Evolutionary conservation across 2,888 invertebrate species (phyloP).

Genomic region (Miltochrista miniata): DNA sequence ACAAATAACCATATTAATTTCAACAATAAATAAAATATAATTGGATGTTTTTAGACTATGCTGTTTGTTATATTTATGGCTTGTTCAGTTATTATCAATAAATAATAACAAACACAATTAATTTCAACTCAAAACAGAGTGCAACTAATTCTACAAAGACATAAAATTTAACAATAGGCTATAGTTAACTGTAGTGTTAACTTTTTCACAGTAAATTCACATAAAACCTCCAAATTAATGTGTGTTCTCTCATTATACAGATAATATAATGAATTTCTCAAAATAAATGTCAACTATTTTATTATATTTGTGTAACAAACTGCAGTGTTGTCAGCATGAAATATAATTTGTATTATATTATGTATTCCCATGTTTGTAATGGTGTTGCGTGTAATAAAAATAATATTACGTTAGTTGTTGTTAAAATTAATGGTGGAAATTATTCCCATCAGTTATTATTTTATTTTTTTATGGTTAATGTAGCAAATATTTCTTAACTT

Average conservation of each 20-base stretch:
- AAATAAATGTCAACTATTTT: slow-evolving; percentile 32
- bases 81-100: background rate
- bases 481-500: too few species aligned
- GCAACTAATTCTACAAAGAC: slow-evolving; percentile 7
- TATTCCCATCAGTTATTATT: background rate
- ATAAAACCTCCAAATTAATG: slow-evolving; percentile 25
- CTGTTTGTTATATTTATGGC: background rate
- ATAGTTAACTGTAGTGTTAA: slow-evolving; percentile 14
- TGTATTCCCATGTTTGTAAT: background rate
- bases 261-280: slow-evolving; percentile 25
- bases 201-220: slow-evolving; percentile 21
- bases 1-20: too few species aligned
- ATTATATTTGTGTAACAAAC: slow-evolving; percentile 7
- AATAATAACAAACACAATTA: slow-evolving; percentile 13
- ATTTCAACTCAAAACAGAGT: background rate
- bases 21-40: background rate
- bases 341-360: background rate
- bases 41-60: background rate
- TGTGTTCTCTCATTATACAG: slow-evolving; percentile 24
- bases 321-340: background rate
- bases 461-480: too few species aligned
- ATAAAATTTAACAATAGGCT: slow-evolving; percentile 25
- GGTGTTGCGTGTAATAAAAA: background rate
- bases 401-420: background rate
- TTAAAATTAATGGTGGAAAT: background rate